Evolutionary conservation across 2,113 vertebrate species (phyloP).

Genomic region (Lampris incognitus): DNA sequence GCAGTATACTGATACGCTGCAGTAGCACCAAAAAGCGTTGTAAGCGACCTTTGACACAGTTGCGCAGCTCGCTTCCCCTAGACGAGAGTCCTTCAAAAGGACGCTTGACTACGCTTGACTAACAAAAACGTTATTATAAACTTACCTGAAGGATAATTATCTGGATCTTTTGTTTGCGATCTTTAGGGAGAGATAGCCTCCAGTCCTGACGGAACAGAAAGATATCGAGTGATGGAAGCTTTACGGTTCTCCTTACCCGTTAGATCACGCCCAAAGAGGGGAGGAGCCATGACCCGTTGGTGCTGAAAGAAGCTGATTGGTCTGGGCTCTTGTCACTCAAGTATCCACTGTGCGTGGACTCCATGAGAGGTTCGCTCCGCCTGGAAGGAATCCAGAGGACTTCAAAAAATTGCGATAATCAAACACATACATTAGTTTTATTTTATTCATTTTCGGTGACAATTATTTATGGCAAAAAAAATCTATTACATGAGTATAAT

Average conservation of each 20-base stretch:
- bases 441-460: too few relatives aligned
- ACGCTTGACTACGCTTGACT: not conserved
- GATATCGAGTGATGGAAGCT: not conserved
- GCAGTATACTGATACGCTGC: too few relatives aligned
- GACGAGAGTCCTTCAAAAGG: not conserved
- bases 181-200: not conserved
- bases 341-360: too few relatives aligned
- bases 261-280: conserved; percentile 51
- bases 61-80: too few relatives aligned
- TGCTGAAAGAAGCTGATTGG: not conserved
- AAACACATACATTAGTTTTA: too few relatives aligned
- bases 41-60: not conserved
- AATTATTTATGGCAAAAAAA: too few relatives aligned
- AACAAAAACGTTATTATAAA: not conserved
- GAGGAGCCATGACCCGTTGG: not conserved
- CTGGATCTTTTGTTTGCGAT: not conserved
- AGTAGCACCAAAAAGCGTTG: too few relatives aligned
- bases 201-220: not conserved
- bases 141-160: conserved; percentile 51
- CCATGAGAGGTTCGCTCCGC: too few relatives aligned
- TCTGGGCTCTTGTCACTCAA: not conserved
- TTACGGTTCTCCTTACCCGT: conserved; percentile 29
- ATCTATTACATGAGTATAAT: too few relatives aligned
- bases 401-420: too few relatives aligned
- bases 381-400: too few relatives aligned